Percentiles rank a stretch among this genome's conserved stretches.
Conservation (phyloP, 2,888 invertebrate species). For the Pteria penguin region DNA sequence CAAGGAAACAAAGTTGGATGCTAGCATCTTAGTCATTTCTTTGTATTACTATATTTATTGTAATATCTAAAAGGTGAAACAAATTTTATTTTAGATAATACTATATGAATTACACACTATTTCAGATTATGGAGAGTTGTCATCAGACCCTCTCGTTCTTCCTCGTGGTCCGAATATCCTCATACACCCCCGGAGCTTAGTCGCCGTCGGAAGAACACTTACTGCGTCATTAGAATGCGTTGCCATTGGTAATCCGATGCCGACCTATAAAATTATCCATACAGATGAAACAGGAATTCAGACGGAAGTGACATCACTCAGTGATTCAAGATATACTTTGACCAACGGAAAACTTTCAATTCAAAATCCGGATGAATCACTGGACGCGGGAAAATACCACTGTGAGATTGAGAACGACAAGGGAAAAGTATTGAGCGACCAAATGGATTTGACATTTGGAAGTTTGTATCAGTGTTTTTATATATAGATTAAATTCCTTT, state of each 20-base stretch:
- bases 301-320: constrained; percentile 29
- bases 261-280: constrained; percentile 93
- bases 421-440: constrained; percentile 93
- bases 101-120: no score
- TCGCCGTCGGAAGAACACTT: constrained; percentile 76
- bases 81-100: no score
- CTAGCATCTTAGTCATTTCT: no score
- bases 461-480: constrained; percentile 80
- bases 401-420: constrained; percentile 93
- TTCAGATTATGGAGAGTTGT: constrained; percentile 72
- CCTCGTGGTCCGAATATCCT: constrained; percentile 94
- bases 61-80: no score
- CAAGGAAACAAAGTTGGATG: no score
- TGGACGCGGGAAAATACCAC: constrained; percentile 92
- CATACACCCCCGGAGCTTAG: constrained; percentile 84
- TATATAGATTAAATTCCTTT: no score
- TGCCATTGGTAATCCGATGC: constrained; percentile 89
- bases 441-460: constrained; percentile 92
- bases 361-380: constrained; percentile 87
- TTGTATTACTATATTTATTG: no score
- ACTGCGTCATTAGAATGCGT: constrained; percentile 76
- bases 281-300: constrained; percentile 19
- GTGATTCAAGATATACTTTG: constrained; percentile 84
- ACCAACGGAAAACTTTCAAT: constrained; percentile 96
- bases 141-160: constrained; percentile 87